Conservation (phyloP, 2,113 vertebrate species). For the Patagioenas fasciata region DNA sequence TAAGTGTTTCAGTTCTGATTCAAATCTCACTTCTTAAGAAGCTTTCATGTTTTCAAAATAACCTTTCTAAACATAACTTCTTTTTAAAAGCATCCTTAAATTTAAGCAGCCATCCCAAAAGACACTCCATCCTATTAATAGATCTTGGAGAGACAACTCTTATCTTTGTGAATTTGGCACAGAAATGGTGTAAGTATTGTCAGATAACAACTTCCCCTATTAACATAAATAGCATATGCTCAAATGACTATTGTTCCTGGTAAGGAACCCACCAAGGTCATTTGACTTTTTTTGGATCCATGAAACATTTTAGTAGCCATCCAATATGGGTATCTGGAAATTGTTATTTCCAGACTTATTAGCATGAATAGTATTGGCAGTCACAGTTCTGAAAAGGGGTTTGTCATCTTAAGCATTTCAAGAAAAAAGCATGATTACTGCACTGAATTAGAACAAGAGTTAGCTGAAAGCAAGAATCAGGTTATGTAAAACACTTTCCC, state of each 20-base stretch:
- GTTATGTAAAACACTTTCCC: background rate
- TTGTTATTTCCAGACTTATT: conserved; percentile 12
- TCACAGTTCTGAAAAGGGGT: background rate
- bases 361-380: background rate
- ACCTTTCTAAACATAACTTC: background rate
- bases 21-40: background rate
- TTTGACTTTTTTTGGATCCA: background rate
- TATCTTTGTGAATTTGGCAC: conserved; percentile 16
- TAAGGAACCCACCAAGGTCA: background rate
- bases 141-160: background rate
- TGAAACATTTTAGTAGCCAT: background rate
- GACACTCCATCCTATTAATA: background rate
- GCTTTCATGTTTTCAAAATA: background rate
- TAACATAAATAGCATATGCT: conserved; percentile 34
- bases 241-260: conserved; percentile 2
- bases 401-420: background rate
- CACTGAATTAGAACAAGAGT: background rate
- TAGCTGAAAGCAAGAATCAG: background rate
- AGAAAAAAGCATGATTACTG: background rate
- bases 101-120: background rate
- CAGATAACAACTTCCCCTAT: background rate
- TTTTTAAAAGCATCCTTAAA: background rate
- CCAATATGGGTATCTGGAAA: background rate
- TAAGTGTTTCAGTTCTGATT: background rate
- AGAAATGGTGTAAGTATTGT: background rate